Base-by-base conservation (phyloP, 2,113 vertebrate species). In the Pampusana beccarii region DNA sequence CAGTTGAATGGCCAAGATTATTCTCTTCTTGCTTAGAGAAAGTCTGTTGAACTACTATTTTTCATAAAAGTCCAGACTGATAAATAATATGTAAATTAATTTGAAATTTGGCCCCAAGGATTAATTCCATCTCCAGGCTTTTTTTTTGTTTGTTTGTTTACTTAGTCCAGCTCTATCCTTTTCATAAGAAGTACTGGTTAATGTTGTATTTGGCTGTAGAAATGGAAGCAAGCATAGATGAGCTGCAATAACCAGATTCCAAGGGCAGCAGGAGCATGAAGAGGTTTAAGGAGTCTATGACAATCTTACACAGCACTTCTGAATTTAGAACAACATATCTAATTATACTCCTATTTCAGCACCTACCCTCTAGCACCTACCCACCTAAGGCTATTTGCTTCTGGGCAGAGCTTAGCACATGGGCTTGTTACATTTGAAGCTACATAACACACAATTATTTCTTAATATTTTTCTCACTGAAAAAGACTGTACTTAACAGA, bases 301-400 rank as follows among this genome's bases (percentile, higher is more conserved):
- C 67, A 8, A 86, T 57, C 82, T 95, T 88, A 93, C 56, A 90
- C 51, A 94, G 74, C 90, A 93, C 44, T 90, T 94, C 86, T n/a
- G 74, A 90, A 93, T 93, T 95, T 91, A 96, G 83, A 88, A 15
- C 72, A 92, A 73, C 34, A 13, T 75, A 94, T 85, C 77, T 87
- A 92, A 73, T 66, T 56, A 87, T 70, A 80, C 48, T 64, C 60
- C 73, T 88, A 48, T 61, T 93, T 94, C 67, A 95, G 73, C 46
- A 72, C 10, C n/a, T n/a, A 33, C 24, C 10, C 33, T 50, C 21
- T 65, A 75, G 73, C 46, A 72, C 10, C n/a, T n/a, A 33, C 24
- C 10, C 33, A 44, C 21, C 60, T 71, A 61, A n/a, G 36, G 44
- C 26, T 40, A 23, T 56, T 58, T 81, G 74, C 60, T 95, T 57